Base-by-base conservation (phyloP, 2,888 invertebrate species). In the Actias luna region DNA sequence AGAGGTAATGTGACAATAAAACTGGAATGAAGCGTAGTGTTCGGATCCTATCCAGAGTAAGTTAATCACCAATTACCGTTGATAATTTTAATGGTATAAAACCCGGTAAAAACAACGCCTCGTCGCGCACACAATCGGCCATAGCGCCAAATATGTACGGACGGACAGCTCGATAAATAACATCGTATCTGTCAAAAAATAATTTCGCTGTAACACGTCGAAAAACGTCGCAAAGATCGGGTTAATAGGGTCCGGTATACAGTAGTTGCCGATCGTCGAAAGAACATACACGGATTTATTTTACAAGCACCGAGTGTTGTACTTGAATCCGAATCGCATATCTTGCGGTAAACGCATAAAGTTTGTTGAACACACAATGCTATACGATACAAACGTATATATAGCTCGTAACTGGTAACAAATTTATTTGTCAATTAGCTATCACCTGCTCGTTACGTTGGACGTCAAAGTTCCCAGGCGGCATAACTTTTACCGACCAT, bases 231-330 rank as follows among this genome's bases (percentile, higher is more conserved):
- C 7, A 46, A 8, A 18, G 46, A 46, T 46, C 29, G 27, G 12
- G 16, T 52, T 52, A 52, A 52, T 52, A 52, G 52, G 27, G 52
- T 29, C 52, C 29, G 29, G 29, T 52, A 16, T 5, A 8, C 18
- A 42, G 42, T 18, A 42, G 18, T 29, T n/a, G 12, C 55, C n/a
- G 16, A 29, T 55, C 55, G 29, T 29, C 29, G 29, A n/a, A 29
- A 29, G 29, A 55, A 55, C 55, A 29, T 55, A 55, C 55, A 55
- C 29, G 18, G 14, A 14, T 29, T 55, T 55, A 55, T 29, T 55
- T 55, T 55, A 55, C 55, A 55, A 55, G 29, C 16, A 27, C 5
- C 55, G 55, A n/a, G n/a, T 55, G 55, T 55, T 50, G 25, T 50
- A 25, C 46, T 50, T 50, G 25, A 25, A 50, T 50, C 25, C 4